Evolutionary conservation across 2,113 vertebrate genomes (phyloP).

Genomic region (Neolamprologus falcicula): DNA sequence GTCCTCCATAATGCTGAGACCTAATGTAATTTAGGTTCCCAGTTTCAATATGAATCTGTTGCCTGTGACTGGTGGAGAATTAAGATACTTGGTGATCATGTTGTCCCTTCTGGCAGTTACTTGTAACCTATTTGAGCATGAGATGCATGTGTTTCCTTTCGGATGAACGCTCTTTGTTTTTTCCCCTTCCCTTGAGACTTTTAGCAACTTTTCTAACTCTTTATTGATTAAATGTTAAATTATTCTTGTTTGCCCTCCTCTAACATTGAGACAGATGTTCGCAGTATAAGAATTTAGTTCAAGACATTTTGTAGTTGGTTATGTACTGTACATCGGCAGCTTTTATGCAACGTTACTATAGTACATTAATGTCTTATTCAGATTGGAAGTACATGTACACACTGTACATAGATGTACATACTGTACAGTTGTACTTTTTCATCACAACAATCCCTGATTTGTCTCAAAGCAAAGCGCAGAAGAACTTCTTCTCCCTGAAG

Average conservation of each 20-base stretch:
- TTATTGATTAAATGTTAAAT: not conserved
- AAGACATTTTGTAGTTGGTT: not conserved
- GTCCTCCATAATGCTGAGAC: not conserved
- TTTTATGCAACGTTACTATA: slow-evolving; percentile 50
- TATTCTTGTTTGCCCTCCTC: not conserved
- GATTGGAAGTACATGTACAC: slow-evolving; percentile 56
- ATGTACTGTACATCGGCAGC: slow-evolving; percentile 54
- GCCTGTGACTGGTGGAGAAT: not conserved
- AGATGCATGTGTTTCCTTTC: slow-evolving; percentile 1
- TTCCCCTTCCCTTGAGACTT: not conserved
- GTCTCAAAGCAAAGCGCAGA: slow-evolving; percentile 86
- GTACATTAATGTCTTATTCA: slow-evolving; percentile 52
- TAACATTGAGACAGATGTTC: not conserved
- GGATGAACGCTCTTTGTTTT: not conserved
- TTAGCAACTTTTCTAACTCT: not conserved
- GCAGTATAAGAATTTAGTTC: slow-evolving; percentile 25
- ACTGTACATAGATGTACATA: slow-evolving; percentile 57
- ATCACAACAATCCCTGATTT: slow-evolving; percentile 47
- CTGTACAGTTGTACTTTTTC: slow-evolving; percentile 53
- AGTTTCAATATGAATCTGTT: not conserved
- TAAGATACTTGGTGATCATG: not conserved
- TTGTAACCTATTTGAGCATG: slow-evolving; percentile 12
- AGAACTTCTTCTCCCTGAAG: slow-evolving; percentile 93
- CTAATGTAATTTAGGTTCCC: not conserved
- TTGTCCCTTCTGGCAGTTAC: slow-evolving; percentile 27